These are phyloP conservation scores for Galagoides demidoff DNA, from an alignment of 2,797 vertebrate species.

Conservation along the genomic window DNA sequence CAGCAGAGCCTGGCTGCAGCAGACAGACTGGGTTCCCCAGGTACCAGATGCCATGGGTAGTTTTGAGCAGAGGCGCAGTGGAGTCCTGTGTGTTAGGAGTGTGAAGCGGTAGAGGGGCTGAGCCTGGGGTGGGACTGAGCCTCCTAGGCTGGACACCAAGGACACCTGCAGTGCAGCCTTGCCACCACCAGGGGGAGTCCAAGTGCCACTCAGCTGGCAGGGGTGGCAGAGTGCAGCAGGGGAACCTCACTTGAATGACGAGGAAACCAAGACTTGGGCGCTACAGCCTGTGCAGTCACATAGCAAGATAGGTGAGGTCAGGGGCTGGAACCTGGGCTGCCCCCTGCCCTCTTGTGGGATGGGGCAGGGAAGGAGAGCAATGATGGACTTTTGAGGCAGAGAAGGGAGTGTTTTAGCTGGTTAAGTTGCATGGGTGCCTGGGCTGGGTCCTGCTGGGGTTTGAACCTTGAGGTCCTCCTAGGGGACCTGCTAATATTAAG, in stretches of 20 bases:
- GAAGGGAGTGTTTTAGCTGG: no score
- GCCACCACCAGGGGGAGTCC: slow-evolving; percentile 61
- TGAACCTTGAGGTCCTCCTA: no score
- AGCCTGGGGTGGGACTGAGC: not conserved
- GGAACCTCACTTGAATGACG: not conserved
- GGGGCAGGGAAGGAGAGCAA: no score
- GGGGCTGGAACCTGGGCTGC: fast-evolving
- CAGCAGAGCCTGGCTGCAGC: not conserved
- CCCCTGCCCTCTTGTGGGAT: not conserved
- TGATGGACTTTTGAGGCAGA: no score
- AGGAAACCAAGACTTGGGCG: not conserved
- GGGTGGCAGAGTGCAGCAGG: not conserved
- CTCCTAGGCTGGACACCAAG: fast-evolving
- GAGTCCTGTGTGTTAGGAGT: not conserved
- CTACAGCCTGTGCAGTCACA: not conserved
- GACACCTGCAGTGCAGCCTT: not conserved
- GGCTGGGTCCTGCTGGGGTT: no score
- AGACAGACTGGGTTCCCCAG: not conserved
- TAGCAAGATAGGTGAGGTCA: fast-evolving
- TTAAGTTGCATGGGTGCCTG: no score
- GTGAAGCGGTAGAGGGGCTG: not conserved
- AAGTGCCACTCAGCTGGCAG: not conserved
- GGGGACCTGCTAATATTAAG: not conserved
- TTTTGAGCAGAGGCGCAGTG: not conserved
- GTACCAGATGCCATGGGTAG: fast-evolving